These are phyloP conservation scores for Pygmarrhopalites habei DNA, from an alignment of 1,140 invertebrate genomes.

Conservation along the genomic window DNA sequence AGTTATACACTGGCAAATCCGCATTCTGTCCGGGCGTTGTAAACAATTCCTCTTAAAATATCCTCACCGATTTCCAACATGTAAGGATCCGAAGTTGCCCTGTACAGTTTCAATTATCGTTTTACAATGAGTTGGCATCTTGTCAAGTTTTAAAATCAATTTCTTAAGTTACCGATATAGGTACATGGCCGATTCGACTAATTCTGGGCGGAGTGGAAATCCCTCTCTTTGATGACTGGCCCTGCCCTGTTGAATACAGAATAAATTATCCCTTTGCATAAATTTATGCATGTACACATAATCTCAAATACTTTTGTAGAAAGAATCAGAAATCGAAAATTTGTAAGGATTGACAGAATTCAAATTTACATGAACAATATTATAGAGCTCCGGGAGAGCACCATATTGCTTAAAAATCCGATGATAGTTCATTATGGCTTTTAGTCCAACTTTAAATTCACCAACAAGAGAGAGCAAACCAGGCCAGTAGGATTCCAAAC, in stretches of 20 bases:
- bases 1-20: constrained; percentile 89
- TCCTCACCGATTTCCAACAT: constrained; percentile 65
- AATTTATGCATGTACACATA: too few species aligned
- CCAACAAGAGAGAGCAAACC: constrained; percentile 85
- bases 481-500: constrained; percentile 95
- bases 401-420: constrained; percentile 94
- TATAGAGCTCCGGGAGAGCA: constrained; percentile 95
- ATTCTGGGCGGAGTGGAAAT: constrained; percentile 64
- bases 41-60: constrained; percentile 78
- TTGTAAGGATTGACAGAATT: too few species aligned
- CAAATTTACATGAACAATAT: constrained; percentile 68
- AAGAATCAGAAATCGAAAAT: too few species aligned
- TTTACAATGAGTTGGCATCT: too few species aligned
- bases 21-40: constrained; percentile 83
- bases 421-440: constrained; percentile 91
- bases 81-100: constrained; percentile 85
- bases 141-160: too few species aligned
- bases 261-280: too few species aligned
- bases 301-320: too few species aligned
- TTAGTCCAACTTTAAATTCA: constrained; percentile 82
- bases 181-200: constrained; percentile 96
- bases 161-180: too few species aligned
- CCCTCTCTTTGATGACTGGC: constrained; percentile 76
- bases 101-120: too few species aligned
- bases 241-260: constrained; percentile 50